A percentile compares a stretch with the other conserved stretches of the same genome.
These are phyloP conservation scores for Hylaea fasciaria DNA, from an alignment of 2,888 invertebrate genomes.

Conservation along the genomic window DNA sequence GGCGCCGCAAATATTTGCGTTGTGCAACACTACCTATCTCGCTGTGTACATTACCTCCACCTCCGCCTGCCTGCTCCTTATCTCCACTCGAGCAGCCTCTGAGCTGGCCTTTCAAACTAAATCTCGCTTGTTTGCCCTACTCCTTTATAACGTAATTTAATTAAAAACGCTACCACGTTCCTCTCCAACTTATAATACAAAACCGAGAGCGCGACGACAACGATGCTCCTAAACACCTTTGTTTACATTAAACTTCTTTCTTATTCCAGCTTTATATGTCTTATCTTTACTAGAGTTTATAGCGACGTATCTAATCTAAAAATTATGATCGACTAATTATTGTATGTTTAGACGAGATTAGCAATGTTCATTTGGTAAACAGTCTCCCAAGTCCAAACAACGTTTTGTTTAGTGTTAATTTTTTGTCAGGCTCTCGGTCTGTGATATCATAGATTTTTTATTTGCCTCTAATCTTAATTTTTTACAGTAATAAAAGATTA, in stretches of 20 bases:
- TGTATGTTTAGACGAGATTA: constrained; percentile 24
- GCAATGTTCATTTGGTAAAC: constrained; percentile 27
- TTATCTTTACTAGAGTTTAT: constrained; percentile 22
- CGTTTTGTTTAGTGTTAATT: constrained; percentile 14
- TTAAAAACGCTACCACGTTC: constrained; percentile 60
- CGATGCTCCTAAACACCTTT: constrained; percentile 32
- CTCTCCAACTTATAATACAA: constrained; percentile 38
- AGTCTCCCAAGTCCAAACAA: constrained; percentile 6
- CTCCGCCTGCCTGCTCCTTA: constrained; percentile 66
- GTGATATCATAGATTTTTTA: constrained; percentile 4
- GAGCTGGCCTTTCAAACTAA: constrained; percentile 61
- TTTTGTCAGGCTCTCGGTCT: constrained; percentile 10
- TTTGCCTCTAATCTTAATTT: constrained; percentile 14
- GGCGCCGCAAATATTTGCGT: constrained; percentile 69
- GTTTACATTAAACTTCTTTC: constrained; percentile 38
- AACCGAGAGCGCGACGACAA: constrained; percentile 27
- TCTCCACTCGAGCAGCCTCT: constrained; percentile 64
- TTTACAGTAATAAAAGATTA: neutral
- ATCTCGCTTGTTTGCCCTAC: constrained; percentile 63
- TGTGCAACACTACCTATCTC: constrained; percentile 69
- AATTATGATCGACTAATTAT: constrained; percentile 29
- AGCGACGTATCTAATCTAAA: constrained; percentile 27
- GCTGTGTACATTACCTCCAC: constrained; percentile 67
- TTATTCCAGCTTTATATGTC: constrained; percentile 24
- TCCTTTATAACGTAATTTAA: constrained; percentile 67